Base-by-base conservation (phyloP, 2,888 invertebrate genomes). In the Poecilobothrus nobilitatus region DNA sequence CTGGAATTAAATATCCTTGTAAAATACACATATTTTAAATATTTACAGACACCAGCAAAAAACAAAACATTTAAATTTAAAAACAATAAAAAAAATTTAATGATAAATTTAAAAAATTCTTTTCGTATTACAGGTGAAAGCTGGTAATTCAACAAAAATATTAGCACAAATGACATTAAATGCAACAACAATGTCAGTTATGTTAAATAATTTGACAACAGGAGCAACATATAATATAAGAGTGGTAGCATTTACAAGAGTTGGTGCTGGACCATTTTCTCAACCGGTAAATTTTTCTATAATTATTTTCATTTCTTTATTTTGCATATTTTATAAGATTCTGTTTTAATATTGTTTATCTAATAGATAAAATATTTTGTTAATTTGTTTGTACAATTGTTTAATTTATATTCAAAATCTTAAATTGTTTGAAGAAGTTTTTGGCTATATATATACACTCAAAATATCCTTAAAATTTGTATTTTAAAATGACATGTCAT, bases 241-340 rank as follows among this genome's bases (percentile, higher is more conserved):
- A 70, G 90, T 97, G 10, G 94, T 95, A 12, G 96, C 96, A 0
- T 88, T 91, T 75, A 97, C 96, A 0, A 86, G 88, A 71, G 88
- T 89, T 3, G 98, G 98, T 1, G 86, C 89, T 68, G 97, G 98
- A 10, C 95, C 94, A 1, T 95, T 90, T 77, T 94, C 94, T 68
- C 86, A 86, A 71, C 89, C 92, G 5, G 89, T 91, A 66, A 86
- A 89, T 71, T 70, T 15, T 44, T 9, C 44, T 44, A 44, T 44
- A 15, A 10, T 12, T 7, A 44, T 44, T 44, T 44, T 44, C 12
- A 44, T 44, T 3, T 44, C 6, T 12, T 7, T 15, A 44, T 44
- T 10, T 44, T 44, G 44, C 12, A 44, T 44, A 44, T 44, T n/a
- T n/a, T n/a, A n/a, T n/a, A n/a, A n/a, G n/a, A 15, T 44, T 44